Base-by-base conservation (phyloP, 35 echinoderm and acorn worm genomes). In the Heliocidaris tuberculata region DNA sequence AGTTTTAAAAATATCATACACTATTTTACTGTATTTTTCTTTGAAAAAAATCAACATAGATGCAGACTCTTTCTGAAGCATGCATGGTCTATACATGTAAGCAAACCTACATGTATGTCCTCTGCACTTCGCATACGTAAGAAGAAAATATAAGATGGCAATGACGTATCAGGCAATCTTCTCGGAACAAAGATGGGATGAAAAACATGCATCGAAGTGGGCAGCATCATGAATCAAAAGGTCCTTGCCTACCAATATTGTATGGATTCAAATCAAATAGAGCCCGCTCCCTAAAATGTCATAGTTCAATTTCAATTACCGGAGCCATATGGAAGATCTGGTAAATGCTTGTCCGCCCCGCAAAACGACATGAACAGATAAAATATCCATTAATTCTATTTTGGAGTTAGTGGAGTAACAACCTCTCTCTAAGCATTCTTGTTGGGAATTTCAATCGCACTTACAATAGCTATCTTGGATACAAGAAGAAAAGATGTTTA, bases 381-480 rank as follows among this genome's bases (percentile, higher is more conserved):
- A 48, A 89, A 89, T 48, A 32, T 48, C 87, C 87, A 89, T 89
- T 89, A 47, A 89, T 89, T 89, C 87, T 89, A 89, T 89, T 89
- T 48, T 89, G 47, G 11, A 48, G 87, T 47, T 12, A 89, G 87
- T 89, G 31, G 87, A 32, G 47, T 89, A 48, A 89, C 87, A 89
- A 48, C 47, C 47, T 42, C 87, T 24, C 10, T 42, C 65, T n/a
- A 17, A 21, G 3, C 19, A 78, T 78, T 78, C 65, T 78, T n/a
- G 65, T 78, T 78, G 65, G 65, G 65, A 78, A n/a, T 78, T 78
- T 78, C 65, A 78, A 78, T 78, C 27, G 65, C 65, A 21, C 17
- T 78, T 78, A n/a, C 65, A 78, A 78, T 78, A 27, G 65, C 65
- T 78, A 24, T n/a, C 65, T 17, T 78, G 21, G 65, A 78, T 19